Conservation (phyloP, 2,113 vertebrate genomes). For the Corythaixoides concolor region DNA sequence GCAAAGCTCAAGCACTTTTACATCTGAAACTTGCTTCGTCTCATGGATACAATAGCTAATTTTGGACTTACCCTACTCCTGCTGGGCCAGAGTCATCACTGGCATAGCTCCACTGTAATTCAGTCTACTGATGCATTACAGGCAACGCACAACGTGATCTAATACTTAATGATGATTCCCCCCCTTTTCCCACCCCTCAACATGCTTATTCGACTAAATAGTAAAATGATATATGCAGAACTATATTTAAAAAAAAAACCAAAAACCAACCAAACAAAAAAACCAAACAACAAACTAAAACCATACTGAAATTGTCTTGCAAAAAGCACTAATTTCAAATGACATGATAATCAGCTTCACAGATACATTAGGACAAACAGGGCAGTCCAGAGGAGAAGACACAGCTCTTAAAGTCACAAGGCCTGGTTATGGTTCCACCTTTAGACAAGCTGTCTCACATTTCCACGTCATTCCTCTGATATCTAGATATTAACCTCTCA, state of each 20-base stretch:
- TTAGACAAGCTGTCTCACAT: background rate
- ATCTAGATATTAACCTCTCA: background rate
- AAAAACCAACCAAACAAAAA: too few species aligned
- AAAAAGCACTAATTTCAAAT: background rate
- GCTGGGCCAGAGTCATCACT: slow-evolving; percentile 58
- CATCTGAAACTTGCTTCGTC: background rate
- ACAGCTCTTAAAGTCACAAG: background rate
- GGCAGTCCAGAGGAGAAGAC: background rate
- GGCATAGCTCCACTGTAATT: slow-evolving; percentile 51
- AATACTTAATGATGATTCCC: background rate
- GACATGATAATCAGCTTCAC: background rate
- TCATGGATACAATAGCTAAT: slow-evolving; percentile 60
- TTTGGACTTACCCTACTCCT: slow-evolving; percentile 58
- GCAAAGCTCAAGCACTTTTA: slow-evolving; percentile 11
- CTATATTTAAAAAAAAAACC: background rate
- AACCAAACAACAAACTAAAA: background rate
- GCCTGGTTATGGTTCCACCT: background rate
- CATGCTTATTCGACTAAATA: background rate
- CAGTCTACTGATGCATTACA: slow-evolving; percentile 42
- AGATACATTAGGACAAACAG: background rate
- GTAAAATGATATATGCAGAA: background rate
- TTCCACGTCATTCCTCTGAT: background rate
- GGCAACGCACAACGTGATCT: slow-evolving; percentile 42
- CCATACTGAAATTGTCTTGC: background rate
- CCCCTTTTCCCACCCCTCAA: background rate